These are phyloP conservation scores for Phalera bucephala DNA, from an alignment of 2,888 invertebrate genomes.

Conservation along the genomic window DNA sequence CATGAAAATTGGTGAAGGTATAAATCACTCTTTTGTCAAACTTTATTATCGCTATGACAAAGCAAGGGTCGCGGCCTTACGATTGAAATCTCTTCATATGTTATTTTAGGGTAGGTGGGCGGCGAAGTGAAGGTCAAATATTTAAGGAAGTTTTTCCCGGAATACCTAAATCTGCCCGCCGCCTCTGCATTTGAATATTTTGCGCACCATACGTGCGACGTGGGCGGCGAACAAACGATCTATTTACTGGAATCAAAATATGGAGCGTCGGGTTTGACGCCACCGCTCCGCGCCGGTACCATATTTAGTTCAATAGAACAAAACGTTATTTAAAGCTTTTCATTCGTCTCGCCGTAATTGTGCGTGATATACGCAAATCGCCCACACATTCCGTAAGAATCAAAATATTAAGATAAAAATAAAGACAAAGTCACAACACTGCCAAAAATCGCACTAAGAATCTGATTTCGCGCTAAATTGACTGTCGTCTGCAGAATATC, in stretches of 20 bases:
- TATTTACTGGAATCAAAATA: constrained; percentile 40
- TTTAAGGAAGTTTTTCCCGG: constrained; percentile 43
- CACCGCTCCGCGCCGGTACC: constrained; percentile 28
- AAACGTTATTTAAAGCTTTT: constrained; percentile 34
- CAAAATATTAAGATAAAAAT: constrained; percentile 25
- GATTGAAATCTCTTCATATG: constrained; percentile 16
- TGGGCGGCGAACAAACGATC: constrained; percentile 44
- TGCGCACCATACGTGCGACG: constrained; percentile 41
- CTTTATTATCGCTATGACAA: constrained; percentile 10
- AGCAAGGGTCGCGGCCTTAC: constrained; percentile 26
- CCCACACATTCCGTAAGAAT: constrained; percentile 34
- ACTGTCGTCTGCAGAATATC: constrained; percentile 39
- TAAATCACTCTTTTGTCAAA: constrained; percentile 44
- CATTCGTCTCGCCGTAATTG: constrained; percentile 33
- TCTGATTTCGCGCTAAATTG: constrained; percentile 28
- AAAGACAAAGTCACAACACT: constrained; percentile 17
- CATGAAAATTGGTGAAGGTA: constrained; percentile 42
- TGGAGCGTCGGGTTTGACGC: constrained; percentile 44
- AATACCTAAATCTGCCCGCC: constrained; percentile 40
- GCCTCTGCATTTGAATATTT: constrained; percentile 52
- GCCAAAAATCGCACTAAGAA: constrained; percentile 19
- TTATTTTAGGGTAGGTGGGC: constrained; percentile 39
- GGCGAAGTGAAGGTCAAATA: constrained; percentile 37
- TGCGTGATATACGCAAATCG: constrained; percentile 41
- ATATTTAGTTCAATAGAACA: constrained; percentile 34